These are phyloP conservation scores for Ephydatia muelleri DNA, from an alignment of 37 sponge, comb jelly and placozoan species.

Conservation along the genomic window DNA sequence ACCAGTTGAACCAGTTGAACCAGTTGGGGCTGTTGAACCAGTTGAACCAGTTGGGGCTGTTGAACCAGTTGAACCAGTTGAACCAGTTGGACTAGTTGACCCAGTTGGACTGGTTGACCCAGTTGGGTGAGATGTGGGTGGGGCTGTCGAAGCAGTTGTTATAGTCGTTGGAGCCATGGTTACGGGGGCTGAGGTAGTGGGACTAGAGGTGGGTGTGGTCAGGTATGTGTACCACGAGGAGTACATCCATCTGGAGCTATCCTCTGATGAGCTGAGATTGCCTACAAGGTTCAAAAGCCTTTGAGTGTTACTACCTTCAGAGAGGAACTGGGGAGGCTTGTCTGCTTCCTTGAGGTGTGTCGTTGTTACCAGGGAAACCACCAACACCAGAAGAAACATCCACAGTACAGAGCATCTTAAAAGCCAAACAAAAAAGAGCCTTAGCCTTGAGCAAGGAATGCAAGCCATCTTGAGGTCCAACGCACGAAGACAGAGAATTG, in stretches of 20 bases:
- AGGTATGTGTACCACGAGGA: no score
- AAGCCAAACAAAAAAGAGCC: background rate
- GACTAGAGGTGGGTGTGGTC: background rate
- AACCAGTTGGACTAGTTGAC: background rate
- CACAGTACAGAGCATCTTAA: background rate
- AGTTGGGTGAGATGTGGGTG: no score
- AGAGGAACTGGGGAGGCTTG: conserved; percentile 73
- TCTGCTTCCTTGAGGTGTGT: conserved; percentile 46
- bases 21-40: background rate
- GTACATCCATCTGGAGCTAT: no score
- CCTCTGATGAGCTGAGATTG: conserved; percentile 25
- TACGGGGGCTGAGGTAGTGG: background rate
- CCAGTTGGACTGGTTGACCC: background rate
- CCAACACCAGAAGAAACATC: conserved; percentile 40
- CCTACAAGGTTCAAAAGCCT: conserved; percentile 74
- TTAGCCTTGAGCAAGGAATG: background rate
- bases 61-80: background rate
- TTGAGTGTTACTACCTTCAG: conserved; percentile 72
- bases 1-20: background rate
- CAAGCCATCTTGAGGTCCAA: background rate
- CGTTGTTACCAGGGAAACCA: conserved; percentile 11
- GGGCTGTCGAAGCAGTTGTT: background rate
- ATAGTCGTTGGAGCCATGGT: background rate
- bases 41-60: background rate
- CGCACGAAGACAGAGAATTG: background rate